Base-by-base conservation (phyloP, 2,888 invertebrate species). In the Mycalesis mineus region DNA sequence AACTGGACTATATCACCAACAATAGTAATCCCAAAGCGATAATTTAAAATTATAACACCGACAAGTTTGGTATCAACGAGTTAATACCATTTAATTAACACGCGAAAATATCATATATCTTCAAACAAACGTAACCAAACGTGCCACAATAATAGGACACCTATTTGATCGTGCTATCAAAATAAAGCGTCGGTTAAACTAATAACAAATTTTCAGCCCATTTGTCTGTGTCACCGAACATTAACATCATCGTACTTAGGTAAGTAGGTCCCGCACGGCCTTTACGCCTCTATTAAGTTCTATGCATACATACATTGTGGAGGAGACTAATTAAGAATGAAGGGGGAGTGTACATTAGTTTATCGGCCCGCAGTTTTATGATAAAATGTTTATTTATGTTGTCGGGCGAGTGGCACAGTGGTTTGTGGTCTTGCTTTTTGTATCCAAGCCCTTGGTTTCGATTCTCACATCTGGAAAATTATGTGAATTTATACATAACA, bases 141-240 rank as follows among this genome's bases (percentile, higher is more conserved):
- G 31, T 42, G 31, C 33, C 49, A 54, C 33, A 31, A 49, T 37
- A 44, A 31, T 31, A 29, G 14, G 29, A 52, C 36, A 52, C 37
- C n/a, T 37, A 45, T 37, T 48, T 29, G 11, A 28, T 59, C 29
- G 7, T 13, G 14, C 13, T 54, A 54, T 37, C 28, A 15, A 54
- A 58, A 48, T 42, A 48, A 55, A 41, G 41, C 45, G 47, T n/a
- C 15, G n/a, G 54, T 47, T 58, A 53, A 49, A 56, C 50, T 56
- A 59, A 59, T 59, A 62, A 55, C 47, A 31, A 53, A 41, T 55
- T 62, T 60, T 64, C 60, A 44, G 59, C 47, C 57, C 58, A 60
- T 67, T 61, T 62, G 55, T 64, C 64, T 54, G 48, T 64, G 60
- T 64, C 65, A 57, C 15, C 52, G 55, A 57, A 57, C 54, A 40